Percentiles rank a stretch among this genome's conserved stretches.
phyloP scores from a whole-genome alignment of 2,888 invertebrate genomes.

The Eupithecia vulgata region DNA sequence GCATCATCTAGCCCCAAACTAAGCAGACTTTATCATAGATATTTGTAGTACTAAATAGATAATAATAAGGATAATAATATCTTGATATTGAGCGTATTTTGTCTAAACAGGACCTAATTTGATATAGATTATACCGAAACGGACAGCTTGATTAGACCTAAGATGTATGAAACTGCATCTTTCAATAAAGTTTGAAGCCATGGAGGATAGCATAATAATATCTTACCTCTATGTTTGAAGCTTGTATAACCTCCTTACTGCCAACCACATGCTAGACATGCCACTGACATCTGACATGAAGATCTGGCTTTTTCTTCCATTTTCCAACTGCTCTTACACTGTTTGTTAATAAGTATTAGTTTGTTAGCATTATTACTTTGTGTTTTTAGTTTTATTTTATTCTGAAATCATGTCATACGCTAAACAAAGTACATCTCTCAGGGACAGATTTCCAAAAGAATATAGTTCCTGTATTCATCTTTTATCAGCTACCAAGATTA shows the following conservation, averaged over 20 bases:
- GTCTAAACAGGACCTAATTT: too few relatives aligned
- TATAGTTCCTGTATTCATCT: conserved; percentile 23
- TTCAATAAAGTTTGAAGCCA: too few relatives aligned
- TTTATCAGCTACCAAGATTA: conserved; percentile 16
- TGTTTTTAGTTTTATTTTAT: conserved; percentile 10
- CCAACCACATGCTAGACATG: neutral
- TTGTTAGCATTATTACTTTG: conserved; percentile 5
- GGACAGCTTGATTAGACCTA: too few relatives aligned
- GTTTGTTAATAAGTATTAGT: neutral
- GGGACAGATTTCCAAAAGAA: conserved; percentile 15
- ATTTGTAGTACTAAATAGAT: too few relatives aligned
- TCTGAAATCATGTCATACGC: conserved; percentile 5
- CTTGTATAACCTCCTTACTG: neutral
- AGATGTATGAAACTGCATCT: too few relatives aligned
- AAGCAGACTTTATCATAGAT: too few relatives aligned
- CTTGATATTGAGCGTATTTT: too few relatives aligned
- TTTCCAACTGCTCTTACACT: neutral
- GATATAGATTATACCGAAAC: too few relatives aligned
- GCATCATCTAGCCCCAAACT: too few relatives aligned
- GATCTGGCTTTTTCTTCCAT: neutral
- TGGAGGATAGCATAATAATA: too few relatives aligned
- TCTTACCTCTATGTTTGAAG: neutral
- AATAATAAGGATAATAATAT: too few relatives aligned
- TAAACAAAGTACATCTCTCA: conserved; percentile 12
- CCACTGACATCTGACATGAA: neutral